Conservation (phyloP, 2,888 invertebrate species). For the Andricus quercusramuli region DNA sequence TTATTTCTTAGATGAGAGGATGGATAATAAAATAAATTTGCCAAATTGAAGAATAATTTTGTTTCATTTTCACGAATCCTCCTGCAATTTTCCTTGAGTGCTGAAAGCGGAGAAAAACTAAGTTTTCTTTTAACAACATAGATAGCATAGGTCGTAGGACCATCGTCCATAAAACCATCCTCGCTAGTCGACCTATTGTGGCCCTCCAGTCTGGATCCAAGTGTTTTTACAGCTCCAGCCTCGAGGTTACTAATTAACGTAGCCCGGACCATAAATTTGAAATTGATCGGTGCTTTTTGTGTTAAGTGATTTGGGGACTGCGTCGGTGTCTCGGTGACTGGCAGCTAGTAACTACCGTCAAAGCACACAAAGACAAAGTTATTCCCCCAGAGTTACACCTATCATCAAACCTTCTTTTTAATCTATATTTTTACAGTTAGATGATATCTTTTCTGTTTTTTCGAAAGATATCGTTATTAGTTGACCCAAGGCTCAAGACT, state of each 20-base stretch:
- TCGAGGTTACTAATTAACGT: slow-evolving; percentile 59
- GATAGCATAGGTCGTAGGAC: background rate
- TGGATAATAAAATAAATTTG: background rate
- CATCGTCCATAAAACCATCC: slow-evolving; percentile 2
- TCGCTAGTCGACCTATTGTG: background rate
- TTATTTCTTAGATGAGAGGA: background rate
- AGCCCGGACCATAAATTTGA: slow-evolving; percentile 69
- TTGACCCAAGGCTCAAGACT: no score
- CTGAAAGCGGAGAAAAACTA: background rate
- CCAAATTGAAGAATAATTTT: background rate
- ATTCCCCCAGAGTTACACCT: background rate
- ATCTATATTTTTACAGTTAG: background rate
- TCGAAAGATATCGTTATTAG: no score
- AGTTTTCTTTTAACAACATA: background rate
- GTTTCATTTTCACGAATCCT: background rate
- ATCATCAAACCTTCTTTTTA: background rate
- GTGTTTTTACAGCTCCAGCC: slow-evolving; percentile 54
- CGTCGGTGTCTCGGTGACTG: slow-evolving; percentile 44
- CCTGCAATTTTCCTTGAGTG: background rate
- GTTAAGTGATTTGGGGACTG: slow-evolving; percentile 51
- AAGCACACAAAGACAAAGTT: background rate
- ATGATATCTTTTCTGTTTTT: no score
- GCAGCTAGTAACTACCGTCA: slow-evolving; percentile 44
- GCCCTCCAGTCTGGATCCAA: slow-evolving; percentile 40
- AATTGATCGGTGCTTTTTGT: slow-evolving; percentile 67